Conservation (phyloP, 2,888 invertebrate species). For the Saturnia pavonia region DNA sequence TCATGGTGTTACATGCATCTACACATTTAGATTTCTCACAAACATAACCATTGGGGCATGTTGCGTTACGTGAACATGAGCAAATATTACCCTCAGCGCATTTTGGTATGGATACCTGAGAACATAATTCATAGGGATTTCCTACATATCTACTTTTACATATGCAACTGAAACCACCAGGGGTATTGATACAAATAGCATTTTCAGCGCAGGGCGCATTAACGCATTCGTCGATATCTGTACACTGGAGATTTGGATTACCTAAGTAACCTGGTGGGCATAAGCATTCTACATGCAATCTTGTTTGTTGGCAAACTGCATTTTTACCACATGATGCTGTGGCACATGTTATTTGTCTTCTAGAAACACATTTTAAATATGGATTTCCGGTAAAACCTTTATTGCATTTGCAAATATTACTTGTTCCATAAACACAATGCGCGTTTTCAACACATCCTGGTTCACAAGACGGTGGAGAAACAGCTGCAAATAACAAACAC, state of each 20-base stretch:
- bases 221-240: conserved; percentile 91
- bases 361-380: conserved; percentile 89
- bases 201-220: conserved; percentile 91
- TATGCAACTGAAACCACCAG: conserved; percentile 93
- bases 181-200: conserved; percentile 94
- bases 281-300: conserved; percentile 88
- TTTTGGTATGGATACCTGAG: conserved; percentile 85
- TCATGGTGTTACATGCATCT: conserved; percentile 87
- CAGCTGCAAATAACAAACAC: conserved; percentile 76
- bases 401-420: conserved; percentile 91
- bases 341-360: conserved; percentile 87
- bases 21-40: conserved; percentile 89
- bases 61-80: conserved; percentile 85
- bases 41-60: conserved; percentile 89
- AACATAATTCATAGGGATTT: conserved; percentile 93
- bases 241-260: conserved; percentile 93
- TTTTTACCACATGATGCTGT: conserved; percentile 88
- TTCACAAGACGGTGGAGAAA: conserved; percentile 88
- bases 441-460: conserved; percentile 92
- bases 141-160: conserved; percentile 93
- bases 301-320: conserved; percentile 90
- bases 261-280: conserved; percentile 93
- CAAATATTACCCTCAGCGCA: conserved; percentile 87
- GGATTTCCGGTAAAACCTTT: conserved; percentile 93
- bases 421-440: conserved; percentile 91